These are phyloP conservation scores for Stichopus horrens DNA, from an alignment of 53 echinoderm and acorn worm species.

Conservation along the genomic window DNA sequence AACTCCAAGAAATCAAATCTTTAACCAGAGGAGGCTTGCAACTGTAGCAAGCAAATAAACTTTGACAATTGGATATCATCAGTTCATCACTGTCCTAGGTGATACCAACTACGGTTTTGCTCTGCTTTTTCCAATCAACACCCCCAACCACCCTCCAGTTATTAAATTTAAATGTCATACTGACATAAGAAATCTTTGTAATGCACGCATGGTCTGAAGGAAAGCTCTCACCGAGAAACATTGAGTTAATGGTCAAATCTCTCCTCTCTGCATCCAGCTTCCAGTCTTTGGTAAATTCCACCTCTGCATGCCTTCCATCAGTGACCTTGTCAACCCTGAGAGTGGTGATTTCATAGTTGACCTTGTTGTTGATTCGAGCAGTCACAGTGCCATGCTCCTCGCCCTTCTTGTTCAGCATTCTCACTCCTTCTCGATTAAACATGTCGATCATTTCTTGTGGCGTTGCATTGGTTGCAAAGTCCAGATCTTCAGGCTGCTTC, in stretches of 20 bases:
- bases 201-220: neutral
- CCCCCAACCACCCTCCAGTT: neutral
- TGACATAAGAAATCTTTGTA: neutral
- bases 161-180: neutral
- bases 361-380: conserved; percentile 69
- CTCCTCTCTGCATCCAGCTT: conserved; percentile 87
- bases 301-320: conserved; percentile 93
- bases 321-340: conserved; percentile 81
- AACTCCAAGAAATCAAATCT: no score
- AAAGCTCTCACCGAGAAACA: conserved; percentile 75
- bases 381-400: conserved; percentile 97
- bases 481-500: conserved; percentile 89
- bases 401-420: conserved; percentile 96
- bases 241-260: conserved; percentile 96
- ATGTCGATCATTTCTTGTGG: conserved; percentile 91
- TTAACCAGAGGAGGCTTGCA: no score
- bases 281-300: conserved; percentile 98
- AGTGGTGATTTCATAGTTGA: conserved; percentile 96
- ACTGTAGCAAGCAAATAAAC: no score
- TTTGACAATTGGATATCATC: neutral
- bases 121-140: neutral
- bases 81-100: neutral
- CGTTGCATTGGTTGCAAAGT: conserved; percentile 97
- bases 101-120: no score
- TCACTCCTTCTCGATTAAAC: conserved; percentile 76